Evolutionary conservation across 1,140 invertebrate species (phyloP), one percentile per base, ranked within the genome.

Genomic region (Zaprionus taronus): DNA sequence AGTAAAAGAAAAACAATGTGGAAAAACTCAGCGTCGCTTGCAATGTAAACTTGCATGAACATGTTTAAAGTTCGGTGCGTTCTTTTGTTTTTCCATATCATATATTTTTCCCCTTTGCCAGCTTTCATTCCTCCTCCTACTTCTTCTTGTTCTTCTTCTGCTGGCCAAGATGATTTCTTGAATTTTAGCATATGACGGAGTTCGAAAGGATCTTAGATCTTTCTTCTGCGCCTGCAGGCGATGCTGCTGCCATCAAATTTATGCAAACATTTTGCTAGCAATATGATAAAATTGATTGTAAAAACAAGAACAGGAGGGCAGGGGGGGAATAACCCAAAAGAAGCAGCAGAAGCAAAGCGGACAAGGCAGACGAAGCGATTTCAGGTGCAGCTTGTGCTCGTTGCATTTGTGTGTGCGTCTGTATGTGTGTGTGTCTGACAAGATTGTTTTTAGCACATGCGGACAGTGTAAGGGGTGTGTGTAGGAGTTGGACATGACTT

Each of bases 201-300:
- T 41, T 41, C 2, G 41, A 17, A 22, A 38, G 17, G 24, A 53
- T 72, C 53, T 56, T 53, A 26, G 67, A 76, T 79, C 72, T n/a
- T n/a, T 83, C 60, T 2, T 17, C 41, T 47, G 17, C n/a, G 56
- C 83, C 78, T 65, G 75, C 70, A 72, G 71, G 81, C 82, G 49
- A 70, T 64, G 77, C 31, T 74, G 66, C 71, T 57, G 24, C 38
- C 44, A 65, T 31, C 51, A 77, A 81, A 77, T 84, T 83, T 87
- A 80, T 83, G 83, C 83, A 86, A 86, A 86, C 84, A 86, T 85
- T 86, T 82, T 85, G 47, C 72, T 56, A 61, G 76, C 83, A 85
- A 85, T 85, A 85, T 87, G 83, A 86, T 86, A 71, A 78, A 87
- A 86, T 86, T 83, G 80, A 80, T 80, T 86, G 83, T 64, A 63